Evolutionary conservation across 2,797 vertebrate species (phyloP).

Genomic region (Synanceia verrucosa): DNA sequence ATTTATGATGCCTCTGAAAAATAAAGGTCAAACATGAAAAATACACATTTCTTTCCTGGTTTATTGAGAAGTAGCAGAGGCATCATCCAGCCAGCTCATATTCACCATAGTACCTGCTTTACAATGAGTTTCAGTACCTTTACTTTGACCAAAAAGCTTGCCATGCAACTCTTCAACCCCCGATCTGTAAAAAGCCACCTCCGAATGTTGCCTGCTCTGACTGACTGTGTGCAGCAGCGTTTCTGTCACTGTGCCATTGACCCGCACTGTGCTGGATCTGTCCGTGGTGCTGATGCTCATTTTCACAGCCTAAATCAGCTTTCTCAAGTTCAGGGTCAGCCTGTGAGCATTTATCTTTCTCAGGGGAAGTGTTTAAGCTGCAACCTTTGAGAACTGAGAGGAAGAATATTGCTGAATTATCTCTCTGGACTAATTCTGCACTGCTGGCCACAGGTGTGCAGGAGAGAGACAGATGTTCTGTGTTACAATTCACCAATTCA

Average conservation of each 20-base stretch:
- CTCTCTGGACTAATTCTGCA: conserved; percentile 13
- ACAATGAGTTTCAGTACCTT: conserved; percentile 6
- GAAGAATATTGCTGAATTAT: conserved; percentile 47
- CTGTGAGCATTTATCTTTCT: conserved; percentile 52
- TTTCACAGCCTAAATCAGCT: conserved; percentile 70
- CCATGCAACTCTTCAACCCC: conserved; percentile 14
- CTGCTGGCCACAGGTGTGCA: conserved; percentile 50
- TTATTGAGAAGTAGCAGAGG: neutral
- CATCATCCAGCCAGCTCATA: neutral
- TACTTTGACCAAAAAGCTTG: conserved; percentile 20
- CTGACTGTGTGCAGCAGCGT: conserved; percentile 37
- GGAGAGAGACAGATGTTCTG: conserved; percentile 33
- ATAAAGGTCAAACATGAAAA: neutral
- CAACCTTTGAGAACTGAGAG: conserved; percentile 43
- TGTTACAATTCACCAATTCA: conserved; percentile 17
- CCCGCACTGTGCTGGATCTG: conserved; percentile 51
- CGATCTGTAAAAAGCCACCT: conserved; percentile 14
- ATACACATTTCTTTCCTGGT: neutral
- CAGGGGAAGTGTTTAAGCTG: conserved; percentile 47
- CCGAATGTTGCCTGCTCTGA: conserved; percentile 12
- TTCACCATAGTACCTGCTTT: neutral
- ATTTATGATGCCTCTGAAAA: neutral
- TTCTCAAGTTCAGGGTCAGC: conserved; percentile 60
- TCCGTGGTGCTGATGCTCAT: conserved; percentile 67
- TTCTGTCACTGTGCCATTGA: conserved; percentile 42